A percentile compares a stretch with the other conserved stretches of the same genome.
Conservation (phyloP, 1,140 invertebrate genomes). For the Triops longicaudatus region DNA sequence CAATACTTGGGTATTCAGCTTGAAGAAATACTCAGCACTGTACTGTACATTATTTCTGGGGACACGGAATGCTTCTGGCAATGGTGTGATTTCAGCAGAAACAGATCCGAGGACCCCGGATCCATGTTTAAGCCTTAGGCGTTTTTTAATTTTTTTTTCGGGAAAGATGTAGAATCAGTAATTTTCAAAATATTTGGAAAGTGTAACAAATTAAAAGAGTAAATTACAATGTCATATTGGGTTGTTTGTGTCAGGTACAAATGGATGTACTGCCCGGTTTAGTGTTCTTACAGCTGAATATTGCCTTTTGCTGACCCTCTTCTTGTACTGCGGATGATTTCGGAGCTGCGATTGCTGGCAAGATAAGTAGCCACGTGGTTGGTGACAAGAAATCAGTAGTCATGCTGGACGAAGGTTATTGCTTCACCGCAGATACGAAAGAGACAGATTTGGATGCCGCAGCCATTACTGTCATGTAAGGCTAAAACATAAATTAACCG, state of each 20-base stretch:
- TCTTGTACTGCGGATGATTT: conserved; percentile 6
- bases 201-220: too few species aligned
- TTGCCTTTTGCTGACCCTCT: conserved; percentile 17
- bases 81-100: neutral
- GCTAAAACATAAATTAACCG: neutral
- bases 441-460: neutral
- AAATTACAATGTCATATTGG: neutral
- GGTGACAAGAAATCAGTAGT: neutral
- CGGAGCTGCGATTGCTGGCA: conserved; percentile 2
- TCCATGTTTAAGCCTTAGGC: neutral
- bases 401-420: neutral
- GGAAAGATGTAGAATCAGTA: neutral
- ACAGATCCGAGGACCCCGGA: neutral
- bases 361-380: neutral
- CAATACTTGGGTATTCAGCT: neutral
- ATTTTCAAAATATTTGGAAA: too few species aligned
- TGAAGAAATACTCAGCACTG: neutral
- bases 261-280: neutral
- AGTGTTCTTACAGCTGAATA: neutral
- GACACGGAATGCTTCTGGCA: neutral
- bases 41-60: conserved; percentile 17
- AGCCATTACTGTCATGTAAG: conserved; percentile 17
- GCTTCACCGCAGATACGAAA: neutral
- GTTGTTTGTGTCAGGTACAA: neutral
- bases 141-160: neutral